These are phyloP conservation scores for Drosophila basisetae DNA, from an alignment of 2,888 invertebrate species.

Conservation along the genomic window DNA sequence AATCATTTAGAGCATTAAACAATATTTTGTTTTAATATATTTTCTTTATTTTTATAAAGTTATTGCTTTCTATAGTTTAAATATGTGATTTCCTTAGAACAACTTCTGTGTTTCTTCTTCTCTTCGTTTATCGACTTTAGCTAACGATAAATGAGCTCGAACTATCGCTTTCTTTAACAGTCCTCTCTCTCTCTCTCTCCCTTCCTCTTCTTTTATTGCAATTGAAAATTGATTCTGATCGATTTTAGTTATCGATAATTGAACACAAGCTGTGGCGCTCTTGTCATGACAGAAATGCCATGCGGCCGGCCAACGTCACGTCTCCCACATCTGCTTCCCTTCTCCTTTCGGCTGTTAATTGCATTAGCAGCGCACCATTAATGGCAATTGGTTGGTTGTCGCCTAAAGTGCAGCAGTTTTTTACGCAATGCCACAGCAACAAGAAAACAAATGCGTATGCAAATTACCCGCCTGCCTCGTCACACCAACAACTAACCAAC, in stretches of 20 bases:
- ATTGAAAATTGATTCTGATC: background rate
- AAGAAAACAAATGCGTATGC: constrained; percentile 36
- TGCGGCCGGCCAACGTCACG: background rate
- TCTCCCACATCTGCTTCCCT: background rate
- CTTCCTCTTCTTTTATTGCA: background rate
- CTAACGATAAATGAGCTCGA: background rate
- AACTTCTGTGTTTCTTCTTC: background rate
- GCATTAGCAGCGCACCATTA: constrained; percentile 9
- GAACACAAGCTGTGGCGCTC: background rate
- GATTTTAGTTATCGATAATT: background rate
- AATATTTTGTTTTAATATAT: background rate
- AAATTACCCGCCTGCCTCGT: constrained; percentile 7
- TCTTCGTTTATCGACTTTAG: background rate
- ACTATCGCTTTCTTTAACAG: no score
- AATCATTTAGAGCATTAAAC: background rate
- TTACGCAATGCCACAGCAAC: constrained; percentile 41
- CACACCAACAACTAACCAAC: background rate
- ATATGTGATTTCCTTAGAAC: background rate
- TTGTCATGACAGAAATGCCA: background rate
- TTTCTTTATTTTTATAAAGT: background rate
- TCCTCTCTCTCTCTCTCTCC: no score
- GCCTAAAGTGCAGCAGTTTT: constrained; percentile 25
- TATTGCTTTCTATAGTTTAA: background rate
- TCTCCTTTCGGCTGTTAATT: background rate
- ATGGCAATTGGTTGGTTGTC: constrained; percentile 1